Conservation (phyloP, 2,888 invertebrate species). For the Stramonita haemastoma region DNA sequence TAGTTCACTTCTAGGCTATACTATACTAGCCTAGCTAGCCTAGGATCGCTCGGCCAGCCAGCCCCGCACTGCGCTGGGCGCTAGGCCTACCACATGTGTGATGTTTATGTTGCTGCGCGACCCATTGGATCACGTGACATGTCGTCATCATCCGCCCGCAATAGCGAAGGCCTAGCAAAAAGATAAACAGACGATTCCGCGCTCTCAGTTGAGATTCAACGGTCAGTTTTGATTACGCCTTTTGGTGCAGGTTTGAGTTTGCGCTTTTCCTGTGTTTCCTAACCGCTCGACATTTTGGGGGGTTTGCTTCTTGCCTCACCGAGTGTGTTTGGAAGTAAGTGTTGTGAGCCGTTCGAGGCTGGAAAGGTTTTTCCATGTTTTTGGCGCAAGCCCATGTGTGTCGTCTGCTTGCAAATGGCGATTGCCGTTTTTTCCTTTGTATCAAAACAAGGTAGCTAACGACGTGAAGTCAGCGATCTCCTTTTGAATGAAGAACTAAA, state of each 20-base stretch:
- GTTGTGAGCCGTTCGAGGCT: background rate
- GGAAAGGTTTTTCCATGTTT: conserved; percentile 3
- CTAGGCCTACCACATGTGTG: conserved; percentile 33
- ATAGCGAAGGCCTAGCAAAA: conserved; percentile 33
- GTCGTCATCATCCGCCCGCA: conserved; percentile 54
- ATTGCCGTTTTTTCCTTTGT: conserved; percentile 7
- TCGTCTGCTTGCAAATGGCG: conserved; percentile 38
- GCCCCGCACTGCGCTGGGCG: background rate
- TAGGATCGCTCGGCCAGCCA: background rate
- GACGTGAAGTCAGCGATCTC: background rate
- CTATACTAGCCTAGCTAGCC: no score
- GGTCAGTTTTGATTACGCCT: background rate
- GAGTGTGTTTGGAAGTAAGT: conserved; percentile 13
- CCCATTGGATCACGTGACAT: conserved; percentile 51
- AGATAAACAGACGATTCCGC: conserved; percentile 45
- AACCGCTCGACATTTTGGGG: background rate
- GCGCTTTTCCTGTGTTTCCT: background rate
- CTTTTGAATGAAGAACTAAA: background rate
- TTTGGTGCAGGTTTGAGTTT: background rate
- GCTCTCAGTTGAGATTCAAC: conserved; percentile 33
- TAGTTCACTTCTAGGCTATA: background rate
- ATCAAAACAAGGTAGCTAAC: conserved; percentile 24
- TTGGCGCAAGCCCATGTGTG: conserved; percentile 36
- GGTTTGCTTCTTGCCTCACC: background rate
- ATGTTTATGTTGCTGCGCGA: conserved; percentile 51